These are phyloP conservation scores for Pinctada fucata DNA, from an alignment of 2,888 invertebrate species.

Conservation along the genomic window DNA sequence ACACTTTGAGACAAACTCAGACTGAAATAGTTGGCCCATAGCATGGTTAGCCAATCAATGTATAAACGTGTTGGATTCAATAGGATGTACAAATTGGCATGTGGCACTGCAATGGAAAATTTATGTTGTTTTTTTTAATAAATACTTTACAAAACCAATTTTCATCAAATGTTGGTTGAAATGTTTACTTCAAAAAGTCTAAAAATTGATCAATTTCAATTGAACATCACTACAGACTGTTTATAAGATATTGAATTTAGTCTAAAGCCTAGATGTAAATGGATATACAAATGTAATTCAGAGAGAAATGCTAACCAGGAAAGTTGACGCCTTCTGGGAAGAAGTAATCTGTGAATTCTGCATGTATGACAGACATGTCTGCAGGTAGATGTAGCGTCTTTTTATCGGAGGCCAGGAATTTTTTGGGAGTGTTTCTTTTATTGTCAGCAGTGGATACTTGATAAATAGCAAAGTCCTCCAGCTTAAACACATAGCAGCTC, in stretches of 20 bases:
- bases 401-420: constrained; percentile 82
- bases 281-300: no score
- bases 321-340: constrained; percentile 86
- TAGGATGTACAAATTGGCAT: constrained; percentile 93
- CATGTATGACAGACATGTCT: constrained; percentile 94
- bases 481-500: constrained; percentile 90
- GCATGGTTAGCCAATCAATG: constrained; percentile 90
- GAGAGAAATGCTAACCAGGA: constrained; percentile 65
- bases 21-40: constrained; percentile 96
- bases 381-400: constrained; percentile 90
- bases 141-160: neutral
- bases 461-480: constrained; percentile 94
- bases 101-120: constrained; percentile 85
- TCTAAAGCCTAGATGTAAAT: neutral
- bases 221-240: neutral
- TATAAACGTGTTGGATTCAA: constrained; percentile 92
- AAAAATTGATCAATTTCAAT: neutral
- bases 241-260: no score
- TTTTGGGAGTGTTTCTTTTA: constrained; percentile 82
- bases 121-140: neutral
- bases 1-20: constrained; percentile 89
- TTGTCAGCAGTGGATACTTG: constrained; percentile 85
- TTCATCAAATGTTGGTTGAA: neutral
- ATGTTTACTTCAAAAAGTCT: neutral
- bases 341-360: constrained; percentile 94